Evolutionary conservation across 2,888 invertebrate species (phyloP).

Genomic region (Amiota communis): DNA sequence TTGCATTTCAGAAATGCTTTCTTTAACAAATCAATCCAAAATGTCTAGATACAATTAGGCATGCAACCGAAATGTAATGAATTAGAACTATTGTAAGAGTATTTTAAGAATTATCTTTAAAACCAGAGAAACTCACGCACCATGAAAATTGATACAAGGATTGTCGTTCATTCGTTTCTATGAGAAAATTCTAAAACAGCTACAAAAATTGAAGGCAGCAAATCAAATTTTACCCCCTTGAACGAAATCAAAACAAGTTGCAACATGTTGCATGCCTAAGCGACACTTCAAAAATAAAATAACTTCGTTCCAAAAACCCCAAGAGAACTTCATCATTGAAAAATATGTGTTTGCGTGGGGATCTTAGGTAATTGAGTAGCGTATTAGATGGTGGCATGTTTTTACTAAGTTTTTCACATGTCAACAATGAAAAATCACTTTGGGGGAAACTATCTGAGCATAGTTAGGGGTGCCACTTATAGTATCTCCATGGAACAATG

Average conservation of each 20-base stretch:
- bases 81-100: neutral
- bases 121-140: conserved; percentile 9
- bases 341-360: neutral
- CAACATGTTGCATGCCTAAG: conserved; percentile 24
- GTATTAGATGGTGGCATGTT: conserved; percentile 9
- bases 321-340: neutral
- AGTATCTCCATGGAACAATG: neutral
- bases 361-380: conserved; percentile 2
- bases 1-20: conserved; percentile 13
- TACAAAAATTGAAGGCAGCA: conserved; percentile 14
- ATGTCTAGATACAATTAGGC: conserved; percentile 19
- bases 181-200: conserved; percentile 11
- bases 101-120: neutral
- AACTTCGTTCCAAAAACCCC: too few relatives aligned
- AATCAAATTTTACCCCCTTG: conserved; percentile 26
- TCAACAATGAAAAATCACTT: conserved; percentile 19
- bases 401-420: conserved; percentile 20
- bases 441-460: neutral
- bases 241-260: conserved; percentile 22
- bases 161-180: neutral
- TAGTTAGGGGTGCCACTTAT: neutral
- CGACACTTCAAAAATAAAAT: neutral
- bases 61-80: conserved; percentile 19
- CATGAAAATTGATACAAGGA: conserved; percentile 6
- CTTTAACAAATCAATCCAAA: conserved; percentile 1